Base-by-base conservation (phyloP, 1,140 invertebrate genomes). In the Lucilia cuprina region DNA sequence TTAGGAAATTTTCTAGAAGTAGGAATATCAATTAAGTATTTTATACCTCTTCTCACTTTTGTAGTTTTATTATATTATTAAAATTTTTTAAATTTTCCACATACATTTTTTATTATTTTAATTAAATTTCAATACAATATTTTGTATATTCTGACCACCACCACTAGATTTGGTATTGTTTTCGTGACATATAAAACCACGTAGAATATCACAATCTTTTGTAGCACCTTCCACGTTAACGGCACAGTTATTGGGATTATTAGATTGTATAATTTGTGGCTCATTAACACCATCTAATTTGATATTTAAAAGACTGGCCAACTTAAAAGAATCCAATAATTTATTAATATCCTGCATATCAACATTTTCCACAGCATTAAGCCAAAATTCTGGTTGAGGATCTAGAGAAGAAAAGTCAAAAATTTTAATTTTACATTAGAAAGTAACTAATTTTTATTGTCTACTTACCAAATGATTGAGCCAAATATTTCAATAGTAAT, bases 81-180 rank as follows among this genome's bases (percentile, higher is more conserved):
- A 41, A 8, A 41, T 8, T 3, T 41, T 41, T 2, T 2, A 2
- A 2, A 41, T 41, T 8, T 41, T 41, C 41, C 41, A 41, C 41
- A 41, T 55, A 55, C 50, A 14, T 10, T 55, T n/a, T 7, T 14
- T 2, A 55, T 4, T 17, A 55, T 70, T 70, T 60, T 13, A 70
- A 70, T 70, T 21, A 80, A 80, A 80, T 14, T 80, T 80, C 41
- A 80, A 30, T 10, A 50, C 35, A 50, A 80, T 80, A 25, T 80
- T 80, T 49, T 80, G 77, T 5, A 80, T 19, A 50, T 80, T 80
- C 47, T 80, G 77, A 12, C 77, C 77, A 25, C 77, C 77, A 25
- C 77, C 41, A 30, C 0, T 21, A 21, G 41, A 9, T 13, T 49
- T 4, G n/a, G 9, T 50, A 13, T 21, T 14, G 14, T 21, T 80